Evolutionary conservation across 1,140 invertebrate species (phyloP).

Genomic region (Probaryconus sp.): DNA sequence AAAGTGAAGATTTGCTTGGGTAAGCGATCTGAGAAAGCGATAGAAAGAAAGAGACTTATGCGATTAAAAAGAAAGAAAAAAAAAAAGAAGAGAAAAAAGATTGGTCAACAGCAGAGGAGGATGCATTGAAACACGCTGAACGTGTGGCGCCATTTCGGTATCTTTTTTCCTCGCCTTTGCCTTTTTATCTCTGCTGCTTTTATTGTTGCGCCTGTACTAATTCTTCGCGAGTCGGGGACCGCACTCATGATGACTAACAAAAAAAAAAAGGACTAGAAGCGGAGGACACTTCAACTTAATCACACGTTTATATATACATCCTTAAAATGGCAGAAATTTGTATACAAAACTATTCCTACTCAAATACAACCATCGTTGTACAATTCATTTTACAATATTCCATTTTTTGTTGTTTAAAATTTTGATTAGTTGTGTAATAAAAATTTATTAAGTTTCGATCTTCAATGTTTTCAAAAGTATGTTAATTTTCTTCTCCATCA

Average conservation of each 20-base stretch:
- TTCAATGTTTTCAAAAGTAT: too few relatives aligned
- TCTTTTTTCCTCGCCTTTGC: slow-evolving; percentile 62
- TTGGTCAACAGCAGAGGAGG: slow-evolving; percentile 72
- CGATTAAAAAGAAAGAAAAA: slow-evolving; percentile 26
- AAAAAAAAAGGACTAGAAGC: slow-evolving; percentile 37
- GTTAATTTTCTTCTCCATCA: too few relatives aligned
- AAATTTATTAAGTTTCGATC: too few relatives aligned
- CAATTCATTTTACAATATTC: too few relatives aligned
- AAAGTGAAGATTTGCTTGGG: slow-evolving; percentile 38
- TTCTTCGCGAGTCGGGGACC: slow-evolving; percentile 70
- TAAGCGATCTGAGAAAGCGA: slow-evolving; percentile 27
- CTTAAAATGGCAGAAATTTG: background rate
- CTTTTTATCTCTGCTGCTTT: slow-evolving; percentile 65
- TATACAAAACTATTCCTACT: background rate
- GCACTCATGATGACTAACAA: slow-evolving; percentile 52
- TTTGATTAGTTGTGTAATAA: too few relatives aligned
- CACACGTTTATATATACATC: slow-evolving; percentile 57
- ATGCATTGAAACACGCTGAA: slow-evolving; percentile 71
- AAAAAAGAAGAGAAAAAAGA: slow-evolving; percentile 63
- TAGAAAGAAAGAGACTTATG: slow-evolving; percentile 46
- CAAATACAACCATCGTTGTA: too few relatives aligned
- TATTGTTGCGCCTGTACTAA: slow-evolving; percentile 76
- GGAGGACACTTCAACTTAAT: slow-evolving; percentile 55
- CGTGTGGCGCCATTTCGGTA: slow-evolving; percentile 69
- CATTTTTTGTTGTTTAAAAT: too few relatives aligned